Evolutionary conservation across 2,888 invertebrate species (phyloP).

Genomic region (Apoda limacodes): DNA sequence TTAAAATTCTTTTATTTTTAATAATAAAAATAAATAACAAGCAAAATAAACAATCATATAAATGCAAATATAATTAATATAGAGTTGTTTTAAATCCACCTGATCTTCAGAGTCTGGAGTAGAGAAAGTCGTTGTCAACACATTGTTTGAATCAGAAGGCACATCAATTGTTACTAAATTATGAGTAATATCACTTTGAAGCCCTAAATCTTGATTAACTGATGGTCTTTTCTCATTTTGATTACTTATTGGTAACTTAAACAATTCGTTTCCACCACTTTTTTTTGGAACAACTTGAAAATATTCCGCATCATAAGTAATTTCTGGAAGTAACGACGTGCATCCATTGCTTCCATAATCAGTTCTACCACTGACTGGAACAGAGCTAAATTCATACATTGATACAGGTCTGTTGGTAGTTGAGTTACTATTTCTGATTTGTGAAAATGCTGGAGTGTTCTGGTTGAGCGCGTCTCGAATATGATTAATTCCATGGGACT

Average conservation of each 20-base stretch:
- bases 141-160: no score
- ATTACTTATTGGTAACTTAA: no score
- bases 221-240: no score
- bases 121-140: no score
- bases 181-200: no score
- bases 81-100: constrained; percentile 59
- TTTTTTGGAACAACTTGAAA: constrained; percentile 25
- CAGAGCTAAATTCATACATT: constrained; percentile 27
- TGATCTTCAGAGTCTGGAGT: no score
- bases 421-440: constrained; percentile 16
- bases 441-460: constrained; percentile 19
- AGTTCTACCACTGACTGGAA: constrained; percentile 21
- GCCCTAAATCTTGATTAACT: no score
- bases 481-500: constrained; percentile 4
- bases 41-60: constrained; percentile 49
- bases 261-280: no score
- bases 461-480: constrained; percentile 21
- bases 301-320: constrained; percentile 40
- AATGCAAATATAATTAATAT: constrained; percentile 50
- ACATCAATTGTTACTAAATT: no score
- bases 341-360: constrained; percentile 31
- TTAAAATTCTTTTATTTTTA: constrained; percentile 41
- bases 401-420: constrained; percentile 22
- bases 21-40: constrained; percentile 48
- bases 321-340: constrained; percentile 32